A percentile compares a stretch with the other conserved stretches of the same genome.
Evolutionary conservation across 2,113 vertebrate species (phyloP).

Genomic region (Embiotoca jacksoni): DNA sequence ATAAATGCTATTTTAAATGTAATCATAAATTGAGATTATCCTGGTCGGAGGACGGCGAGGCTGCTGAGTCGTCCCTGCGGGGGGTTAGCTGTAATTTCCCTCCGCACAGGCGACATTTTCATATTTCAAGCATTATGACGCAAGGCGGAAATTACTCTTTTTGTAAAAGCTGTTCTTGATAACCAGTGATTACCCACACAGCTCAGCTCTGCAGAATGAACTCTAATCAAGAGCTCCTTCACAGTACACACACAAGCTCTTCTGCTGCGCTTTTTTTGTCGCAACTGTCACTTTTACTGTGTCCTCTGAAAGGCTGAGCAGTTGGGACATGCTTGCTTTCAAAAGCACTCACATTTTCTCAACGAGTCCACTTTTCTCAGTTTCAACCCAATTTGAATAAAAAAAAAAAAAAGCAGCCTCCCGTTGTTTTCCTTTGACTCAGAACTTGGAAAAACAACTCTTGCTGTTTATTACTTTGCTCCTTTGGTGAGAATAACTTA

Average conservation of each 20-base stretch:
- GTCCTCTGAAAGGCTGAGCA: too few relatives aligned
- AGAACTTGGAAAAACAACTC: too few relatives aligned
- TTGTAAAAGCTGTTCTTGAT: constrained; percentile 25
- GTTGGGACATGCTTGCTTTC: too few relatives aligned
- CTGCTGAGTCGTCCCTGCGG: background rate
- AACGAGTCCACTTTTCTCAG: too few relatives aligned
- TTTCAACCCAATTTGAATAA: too few relatives aligned
- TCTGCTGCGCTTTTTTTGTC: background rate
- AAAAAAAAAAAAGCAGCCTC: too few relatives aligned
- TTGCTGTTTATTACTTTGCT: too few relatives aligned
- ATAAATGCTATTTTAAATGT: background rate
- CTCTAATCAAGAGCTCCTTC: constrained; percentile 43
- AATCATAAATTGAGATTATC: background rate
- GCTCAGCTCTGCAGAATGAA: constrained; percentile 4
- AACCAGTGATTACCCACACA: background rate
- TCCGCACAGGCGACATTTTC: background rate
- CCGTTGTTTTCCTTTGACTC: too few relatives aligned
- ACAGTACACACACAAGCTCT: background rate
- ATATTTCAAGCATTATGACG: background rate
- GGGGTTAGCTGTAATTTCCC: background rate
- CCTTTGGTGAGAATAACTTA: too few relatives aligned
- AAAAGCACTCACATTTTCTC: too few relatives aligned
- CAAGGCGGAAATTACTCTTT: constrained; percentile 3
- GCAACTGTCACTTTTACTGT: background rate
- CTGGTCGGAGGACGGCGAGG: constrained; percentile 5